Conservation (phyloP, 1,140 invertebrate species). For the Drosophila bifasciata region DNA sequence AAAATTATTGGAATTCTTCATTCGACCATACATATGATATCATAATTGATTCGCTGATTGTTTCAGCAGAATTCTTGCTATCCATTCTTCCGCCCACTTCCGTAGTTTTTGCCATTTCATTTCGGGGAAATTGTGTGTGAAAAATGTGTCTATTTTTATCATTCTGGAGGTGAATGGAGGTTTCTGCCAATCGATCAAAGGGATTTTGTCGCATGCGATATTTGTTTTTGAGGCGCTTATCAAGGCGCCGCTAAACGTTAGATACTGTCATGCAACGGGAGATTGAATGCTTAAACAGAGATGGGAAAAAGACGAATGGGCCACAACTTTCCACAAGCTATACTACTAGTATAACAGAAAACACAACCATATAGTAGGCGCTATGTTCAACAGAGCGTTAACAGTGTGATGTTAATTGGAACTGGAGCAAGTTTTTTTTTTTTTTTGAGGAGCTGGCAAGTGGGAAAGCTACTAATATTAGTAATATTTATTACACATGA, state of each 20-base stretch:
- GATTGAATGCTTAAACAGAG: conserved; percentile 6
- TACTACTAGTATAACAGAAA: too few species aligned
- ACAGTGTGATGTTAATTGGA: too few species aligned
- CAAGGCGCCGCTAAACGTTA: conserved; percentile 15
- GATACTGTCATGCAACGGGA: conserved; percentile 4
- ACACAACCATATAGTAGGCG: too few species aligned
- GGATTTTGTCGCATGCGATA: conserved; percentile 38
- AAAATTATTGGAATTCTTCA: conserved; percentile 2
- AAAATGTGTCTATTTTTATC: conserved; percentile 61
- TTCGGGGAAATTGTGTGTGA: conserved; percentile 51
- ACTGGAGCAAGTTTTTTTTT: too few species aligned
- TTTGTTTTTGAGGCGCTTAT: conserved; percentile 47
- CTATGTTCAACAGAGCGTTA: too few species aligned
- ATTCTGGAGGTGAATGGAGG: conserved; percentile 20
- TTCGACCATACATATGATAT: neutral
- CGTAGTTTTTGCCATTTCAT: conserved; percentile 15
- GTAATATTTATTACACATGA: conserved; percentile 28
- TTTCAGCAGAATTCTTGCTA: too few species aligned
- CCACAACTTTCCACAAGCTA: too few species aligned
- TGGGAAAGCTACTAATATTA: too few species aligned
- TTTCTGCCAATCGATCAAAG: conserved; percentile 58
- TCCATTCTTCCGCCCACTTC: too few species aligned
- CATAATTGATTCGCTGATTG: neutral
- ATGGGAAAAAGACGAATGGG: too few species aligned
- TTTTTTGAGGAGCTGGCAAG: too few species aligned